Evolutionary conservation across 1,140 invertebrate genomes (phyloP).

Genomic region (Drosophila miranda): DNA sequence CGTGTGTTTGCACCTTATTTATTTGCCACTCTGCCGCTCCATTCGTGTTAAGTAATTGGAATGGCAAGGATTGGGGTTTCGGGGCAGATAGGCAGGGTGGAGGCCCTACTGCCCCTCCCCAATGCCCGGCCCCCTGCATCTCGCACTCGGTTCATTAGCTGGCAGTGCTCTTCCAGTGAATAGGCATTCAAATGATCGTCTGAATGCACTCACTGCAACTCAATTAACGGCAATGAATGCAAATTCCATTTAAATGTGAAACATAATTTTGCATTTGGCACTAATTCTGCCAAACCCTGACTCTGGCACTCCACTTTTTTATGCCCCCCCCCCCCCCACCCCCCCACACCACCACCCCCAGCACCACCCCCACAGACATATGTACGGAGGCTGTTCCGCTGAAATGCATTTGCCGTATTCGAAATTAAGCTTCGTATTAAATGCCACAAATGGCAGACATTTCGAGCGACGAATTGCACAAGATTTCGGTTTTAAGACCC

Average conservation of each 20-base stretch:
- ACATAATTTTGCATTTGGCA: conserved; percentile 57
- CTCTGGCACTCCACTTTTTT: too few relatives aligned
- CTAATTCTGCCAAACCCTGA: too few relatives aligned
- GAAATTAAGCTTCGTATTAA: background rate
- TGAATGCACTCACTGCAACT: conserved; percentile 43
- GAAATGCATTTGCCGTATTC: background rate
- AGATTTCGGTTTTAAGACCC: too few relatives aligned
- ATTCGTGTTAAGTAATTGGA: conserved; percentile 73
- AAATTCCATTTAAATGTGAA: conserved; percentile 64
- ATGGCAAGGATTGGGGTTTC: conserved; percentile 48
- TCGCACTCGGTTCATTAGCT: conserved; percentile 31
- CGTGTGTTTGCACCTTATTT: conserved; percentile 72
- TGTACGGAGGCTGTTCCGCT: too few relatives aligned
- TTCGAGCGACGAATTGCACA: too few relatives aligned
- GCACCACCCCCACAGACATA: too few relatives aligned
- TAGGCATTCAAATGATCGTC: conserved; percentile 26
- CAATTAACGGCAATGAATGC: conserved; percentile 71
- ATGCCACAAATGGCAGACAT: too few relatives aligned
- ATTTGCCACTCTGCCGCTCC: conserved; percentile 59
- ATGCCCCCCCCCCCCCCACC: too few relatives aligned
- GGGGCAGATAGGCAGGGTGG: background rate
- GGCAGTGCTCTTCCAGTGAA: too few relatives aligned
- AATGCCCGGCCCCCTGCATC: background rate
- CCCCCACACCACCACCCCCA: too few relatives aligned
- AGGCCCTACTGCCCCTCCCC: too few relatives aligned